Conservation (phyloP, 2,888 invertebrate species). For the Cordilura impudica region DNA sequence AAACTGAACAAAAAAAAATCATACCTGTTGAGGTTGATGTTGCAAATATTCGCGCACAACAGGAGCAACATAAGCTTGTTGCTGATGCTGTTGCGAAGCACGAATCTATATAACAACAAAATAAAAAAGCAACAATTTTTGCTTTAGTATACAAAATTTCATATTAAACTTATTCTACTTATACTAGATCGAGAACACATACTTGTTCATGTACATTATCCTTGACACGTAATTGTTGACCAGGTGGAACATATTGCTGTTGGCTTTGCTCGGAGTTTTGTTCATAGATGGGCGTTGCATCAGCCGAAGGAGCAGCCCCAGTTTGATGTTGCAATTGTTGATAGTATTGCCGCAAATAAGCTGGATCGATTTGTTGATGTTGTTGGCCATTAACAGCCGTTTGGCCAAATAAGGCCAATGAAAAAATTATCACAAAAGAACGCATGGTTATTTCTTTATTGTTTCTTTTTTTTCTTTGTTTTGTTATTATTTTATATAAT, state of each 20-base stretch:
- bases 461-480: constrained; percentile 16
- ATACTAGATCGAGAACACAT: constrained; percentile 25
- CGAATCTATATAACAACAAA: constrained; percentile 68
- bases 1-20: constrained; percentile 39
- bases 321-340: constrained; percentile 76
- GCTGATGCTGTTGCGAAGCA: constrained; percentile 70
- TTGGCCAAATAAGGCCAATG: constrained; percentile 68
- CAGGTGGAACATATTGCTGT: constrained; percentile 79
- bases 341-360: constrained; percentile 77
- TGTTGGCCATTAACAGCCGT: constrained; percentile 68
- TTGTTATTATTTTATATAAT: constrained; percentile 37
- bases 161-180: background rate
- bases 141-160: background rate
- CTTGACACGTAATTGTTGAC: constrained; percentile 78
- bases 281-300: constrained; percentile 78
- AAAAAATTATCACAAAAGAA: constrained; percentile 69
- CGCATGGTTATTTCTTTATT: constrained; percentile 65
- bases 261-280: constrained; percentile 78
- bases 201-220: constrained; percentile 76
- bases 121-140: background rate
- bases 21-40: constrained; percentile 74
- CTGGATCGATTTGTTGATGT: constrained; percentile 77
- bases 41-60: constrained; percentile 76
- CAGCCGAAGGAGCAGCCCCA: constrained; percentile 77
- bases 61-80: constrained; percentile 74